Evolutionary conservation across 2,888 invertebrate species (phyloP).

Genomic region (Pherbina coryleti): DNA sequence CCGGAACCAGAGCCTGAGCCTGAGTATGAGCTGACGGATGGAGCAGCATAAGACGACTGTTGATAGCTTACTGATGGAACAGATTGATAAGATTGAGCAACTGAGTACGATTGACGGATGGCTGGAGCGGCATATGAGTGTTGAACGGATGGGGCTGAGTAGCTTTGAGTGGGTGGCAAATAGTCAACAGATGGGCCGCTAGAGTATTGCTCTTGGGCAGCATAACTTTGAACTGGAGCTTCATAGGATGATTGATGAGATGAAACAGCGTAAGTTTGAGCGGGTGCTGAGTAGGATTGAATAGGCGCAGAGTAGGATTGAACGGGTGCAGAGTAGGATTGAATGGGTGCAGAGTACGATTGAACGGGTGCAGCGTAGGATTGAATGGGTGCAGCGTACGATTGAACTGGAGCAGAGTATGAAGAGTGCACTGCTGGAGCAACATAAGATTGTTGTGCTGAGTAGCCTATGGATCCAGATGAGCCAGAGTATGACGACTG

Average conservation of each 20-base stretch:
- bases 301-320: constrained; percentile 8
- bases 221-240: no score
- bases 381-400: constrained; percentile 50
- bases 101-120: constrained; percentile 45
- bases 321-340: constrained; percentile 4
- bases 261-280: constrained; percentile 18
- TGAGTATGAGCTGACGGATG: constrained; percentile 41
- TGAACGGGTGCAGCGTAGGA: constrained; percentile 36
- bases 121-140: constrained; percentile 42
- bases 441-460: constrained; percentile 44
- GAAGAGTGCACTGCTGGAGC: constrained; percentile 33
- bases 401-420: constrained; percentile 50
- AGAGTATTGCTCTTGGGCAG: no score
- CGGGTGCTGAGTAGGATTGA: constrained; percentile 12
- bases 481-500: constrained; percentile 48
- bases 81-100: constrained; percentile 29
- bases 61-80: constrained; percentile 29
- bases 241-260: no score
- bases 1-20: constrained; percentile 29
- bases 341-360: constrained; percentile 5
- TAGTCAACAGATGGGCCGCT: not conserved
- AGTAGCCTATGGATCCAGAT: constrained; percentile 45
- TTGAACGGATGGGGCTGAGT: constrained; percentile 32
- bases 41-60: constrained; percentile 34
- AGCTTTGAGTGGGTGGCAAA: not conserved